A percentile compares a stretch with the other conserved stretches of the same genome.
Evolutionary conservation across 1,140 invertebrate genomes (phyloP).

Genomic region (Papilio aristodemus): DNA sequence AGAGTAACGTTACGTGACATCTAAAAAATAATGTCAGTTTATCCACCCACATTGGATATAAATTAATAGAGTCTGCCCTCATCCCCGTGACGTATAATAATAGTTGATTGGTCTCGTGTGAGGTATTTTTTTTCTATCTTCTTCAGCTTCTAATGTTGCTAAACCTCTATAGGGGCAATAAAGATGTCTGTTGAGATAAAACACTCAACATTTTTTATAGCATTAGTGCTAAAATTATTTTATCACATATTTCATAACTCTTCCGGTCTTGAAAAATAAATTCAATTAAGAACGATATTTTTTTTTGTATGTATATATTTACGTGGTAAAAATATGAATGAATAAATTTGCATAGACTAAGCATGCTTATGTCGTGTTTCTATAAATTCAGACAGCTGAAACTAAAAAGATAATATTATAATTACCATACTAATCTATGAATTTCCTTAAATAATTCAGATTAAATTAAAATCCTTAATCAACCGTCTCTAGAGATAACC

Average conservation of each 20-base stretch:
- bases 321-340: too few relatives aligned
- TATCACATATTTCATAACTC: neutral
- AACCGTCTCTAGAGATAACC: neutral
- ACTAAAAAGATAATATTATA: neutral
- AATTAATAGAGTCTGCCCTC: conserved; percentile 78
- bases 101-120: conserved; percentile 74
- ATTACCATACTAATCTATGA: conserved; percentile 7
- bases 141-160: conserved; percentile 55
- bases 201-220: neutral
- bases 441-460: conserved; percentile 1
- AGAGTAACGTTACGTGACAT: conserved; percentile 47
- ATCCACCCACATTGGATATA: conserved; percentile 79
- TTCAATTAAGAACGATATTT: too few relatives aligned
- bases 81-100: conserved; percentile 74
- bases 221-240: conserved; percentile 4
- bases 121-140: conserved; percentile 75
- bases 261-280: neutral
- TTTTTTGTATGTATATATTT: too few relatives aligned
- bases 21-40: conserved; percentile 75
- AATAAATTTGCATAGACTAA: too few relatives aligned
- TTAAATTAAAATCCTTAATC: conserved; percentile 15
- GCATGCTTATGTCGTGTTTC: neutral
- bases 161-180: conserved; percentile 64
- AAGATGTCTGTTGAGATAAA: conserved; percentile 61
- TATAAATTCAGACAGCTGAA: conserved; percentile 3